Evolutionary conservation across 2,113 vertebrate species (phyloP), one percentile per base, ranked within the genome.

Genomic region (Pionites leucogaster): DNA sequence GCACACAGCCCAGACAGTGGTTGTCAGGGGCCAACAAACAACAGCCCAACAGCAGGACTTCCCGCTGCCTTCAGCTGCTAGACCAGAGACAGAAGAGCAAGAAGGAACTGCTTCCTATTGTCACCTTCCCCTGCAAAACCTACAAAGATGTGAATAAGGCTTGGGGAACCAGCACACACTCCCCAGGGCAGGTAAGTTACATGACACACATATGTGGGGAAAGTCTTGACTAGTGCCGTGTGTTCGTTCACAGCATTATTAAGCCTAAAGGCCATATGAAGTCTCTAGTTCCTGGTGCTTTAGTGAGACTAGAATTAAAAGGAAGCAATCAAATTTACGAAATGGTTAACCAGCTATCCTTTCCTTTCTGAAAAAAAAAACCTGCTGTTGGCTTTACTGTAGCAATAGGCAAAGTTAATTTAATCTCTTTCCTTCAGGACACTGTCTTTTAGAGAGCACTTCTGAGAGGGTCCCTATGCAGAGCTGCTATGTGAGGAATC

Each of bases 131-230:
- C 20, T 49, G 55, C 20, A 23, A 29, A 22, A 50, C 7, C 80
- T 46, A 14, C 68, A 19, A 42, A 86, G 68, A 28, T 22, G 23
- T 27, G 17, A 82, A 13, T 11, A 24, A 25, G 9, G 33, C 39
- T 37, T 50, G 65, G 50, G 50, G n/a, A 68, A 18, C 3, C 7
- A 42, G 31, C 22, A 78, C 20, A 9, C 6, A 0, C 13, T 46
- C 19, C 37, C 15, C 22, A 49, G 12, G 35, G 16, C 52, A n/a
- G 11, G 11, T 41, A 7, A 3, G 2, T 11, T 65, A 46, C 0
- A 2, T 0, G 1, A 3, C 15, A 49, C 39, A 27, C 41, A 33
- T 42, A n/a, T 2, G 0, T 35, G 35, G 67, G 22, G 29, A 67
- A 78, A 71, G 11, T 33, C 53, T 57, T 33, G 35, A 39, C 9